Conservation (phyloP, 2,888 invertebrate genomes). For the Phania funesta region DNA sequence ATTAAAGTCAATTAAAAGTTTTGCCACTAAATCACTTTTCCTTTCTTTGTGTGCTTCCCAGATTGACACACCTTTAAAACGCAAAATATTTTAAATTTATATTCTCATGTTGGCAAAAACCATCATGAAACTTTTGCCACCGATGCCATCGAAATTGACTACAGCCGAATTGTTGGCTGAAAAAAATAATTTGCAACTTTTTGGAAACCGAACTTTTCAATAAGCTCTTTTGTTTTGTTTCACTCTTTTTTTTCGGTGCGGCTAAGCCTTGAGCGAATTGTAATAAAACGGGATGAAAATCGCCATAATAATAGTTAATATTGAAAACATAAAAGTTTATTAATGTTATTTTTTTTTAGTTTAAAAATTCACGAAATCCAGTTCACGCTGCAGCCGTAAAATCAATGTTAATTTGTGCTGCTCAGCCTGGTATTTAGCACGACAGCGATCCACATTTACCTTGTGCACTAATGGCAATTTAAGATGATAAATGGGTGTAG, state of each 20-base stretch:
- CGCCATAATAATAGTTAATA: background rate
- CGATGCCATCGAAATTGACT: constrained; percentile 35
- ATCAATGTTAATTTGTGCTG: constrained; percentile 86
- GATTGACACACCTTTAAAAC: background rate
- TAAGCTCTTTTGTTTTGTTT: background rate
- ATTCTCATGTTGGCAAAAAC: constrained; percentile 19
- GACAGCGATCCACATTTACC: constrained; percentile 89
- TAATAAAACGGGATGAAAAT: background rate
- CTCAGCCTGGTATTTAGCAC: constrained; percentile 89
- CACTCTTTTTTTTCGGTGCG: background rate
- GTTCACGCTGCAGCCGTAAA: constrained; percentile 88
- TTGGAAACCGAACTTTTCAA: constrained; percentile 24
- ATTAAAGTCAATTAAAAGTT: constrained; percentile 34
- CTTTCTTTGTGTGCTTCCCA: background rate
- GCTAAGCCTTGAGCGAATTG: constrained; percentile 9
- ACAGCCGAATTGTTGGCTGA: constrained; percentile 24
- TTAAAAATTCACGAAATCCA: constrained; percentile 93
- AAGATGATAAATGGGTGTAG: constrained; percentile 85
- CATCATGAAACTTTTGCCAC: constrained; percentile 27
- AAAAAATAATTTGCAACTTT: constrained; percentile 4
- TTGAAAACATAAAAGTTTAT: constrained; percentile 34
- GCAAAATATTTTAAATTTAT: constrained; percentile 10
- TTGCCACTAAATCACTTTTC: background rate
- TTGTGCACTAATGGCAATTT: constrained; percentile 90
- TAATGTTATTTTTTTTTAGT: constrained; percentile 1